Evolutionary conservation across 2,888 invertebrate genomes (phyloP).

Genomic region (Zootermopsis nevadensis): DNA sequence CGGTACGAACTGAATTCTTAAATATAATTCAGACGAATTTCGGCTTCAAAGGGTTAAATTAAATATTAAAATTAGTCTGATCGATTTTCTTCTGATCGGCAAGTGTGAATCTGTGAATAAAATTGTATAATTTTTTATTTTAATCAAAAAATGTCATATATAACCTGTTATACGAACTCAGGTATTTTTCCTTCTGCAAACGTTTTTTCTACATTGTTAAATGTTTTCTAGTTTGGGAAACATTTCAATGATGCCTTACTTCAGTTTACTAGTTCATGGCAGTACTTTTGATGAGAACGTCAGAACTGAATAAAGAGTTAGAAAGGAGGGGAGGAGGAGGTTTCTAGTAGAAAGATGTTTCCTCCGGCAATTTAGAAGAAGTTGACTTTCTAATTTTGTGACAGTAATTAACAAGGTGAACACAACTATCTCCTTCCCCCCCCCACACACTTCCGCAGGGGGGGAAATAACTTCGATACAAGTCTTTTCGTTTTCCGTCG

Average conservation of each 20-base stretch:
- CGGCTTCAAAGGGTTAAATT: no score
- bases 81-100: no score
- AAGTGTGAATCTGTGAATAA: no score
- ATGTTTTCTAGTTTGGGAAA: slow-evolving; percentile 27
- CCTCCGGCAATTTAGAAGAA: slow-evolving; percentile 45
- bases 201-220: slow-evolving; percentile 17
- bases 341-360: slow-evolving; percentile 41
- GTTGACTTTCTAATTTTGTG: slow-evolving; percentile 51
- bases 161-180: neutral
- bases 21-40: no score
- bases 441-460: slow-evolving; percentile 21
- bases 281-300: slow-evolving; percentile 1
- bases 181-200: neutral
- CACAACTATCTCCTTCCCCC: slow-evolving; percentile 37
- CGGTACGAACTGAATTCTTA: no score
- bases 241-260: slow-evolving; percentile 11
- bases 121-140: no score
- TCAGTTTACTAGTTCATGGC: slow-evolving; percentile 19
- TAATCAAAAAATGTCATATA: no score
- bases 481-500: slow-evolving; percentile 14
- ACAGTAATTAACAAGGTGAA: slow-evolving; percentile 50
- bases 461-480: slow-evolving; percentile 36
- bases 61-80: no score
- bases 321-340: slow-evolving; percentile 34
- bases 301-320: slow-evolving; percentile 47